Base-by-base conservation (phyloP, 2,888 invertebrate species). In the Eilema depressum region DNA sequence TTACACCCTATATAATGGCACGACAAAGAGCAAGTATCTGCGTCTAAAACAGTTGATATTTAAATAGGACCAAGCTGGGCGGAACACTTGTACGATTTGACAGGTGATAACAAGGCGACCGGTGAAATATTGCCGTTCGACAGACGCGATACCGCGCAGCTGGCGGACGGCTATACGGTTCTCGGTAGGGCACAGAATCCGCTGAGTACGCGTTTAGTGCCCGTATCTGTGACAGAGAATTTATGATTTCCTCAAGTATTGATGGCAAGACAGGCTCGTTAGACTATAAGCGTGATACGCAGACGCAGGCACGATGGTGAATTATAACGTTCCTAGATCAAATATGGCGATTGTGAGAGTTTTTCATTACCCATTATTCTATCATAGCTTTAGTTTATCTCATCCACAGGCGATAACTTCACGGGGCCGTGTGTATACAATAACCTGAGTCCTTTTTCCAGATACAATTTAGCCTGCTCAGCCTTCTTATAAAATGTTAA, bases 31-130 rank as follows among this genome's bases (percentile, higher is more conserved):
- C 89, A 85, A 86, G 89, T 89, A 89, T 92, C 92, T 88, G 85
- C 85, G 87, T 91, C 88, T 89, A 86, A 89, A 91, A 91, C 89
- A 84, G 89, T 89, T 91, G 91, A 92, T 93, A 93, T 93, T 94
- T 92, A 94, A 93, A 93, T 94, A 90, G 92, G 92, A 87, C 88
- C 87, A 85, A 86, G 88, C 85, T 88, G 88, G 90, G 91, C 89
- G 91, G 89, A 92, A 94, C 93, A 93, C 93, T 95, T 93, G 94
- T 91, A 88, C 90, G 94, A 93, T 95, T 89, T 93, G 94, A 94
- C 94, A 92, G 92, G 93, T 93, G 94, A 95, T 95, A 95, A 92
- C 87, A 83, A 80, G 78, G 81, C 74, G 77, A 79, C 86, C 85
- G 77, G 92, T 94, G 92, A 95, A 92, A 93, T 95, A 95, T 92